Conservation (phyloP, 2,888 invertebrate genomes). For the Parnassius apollo region DNA sequence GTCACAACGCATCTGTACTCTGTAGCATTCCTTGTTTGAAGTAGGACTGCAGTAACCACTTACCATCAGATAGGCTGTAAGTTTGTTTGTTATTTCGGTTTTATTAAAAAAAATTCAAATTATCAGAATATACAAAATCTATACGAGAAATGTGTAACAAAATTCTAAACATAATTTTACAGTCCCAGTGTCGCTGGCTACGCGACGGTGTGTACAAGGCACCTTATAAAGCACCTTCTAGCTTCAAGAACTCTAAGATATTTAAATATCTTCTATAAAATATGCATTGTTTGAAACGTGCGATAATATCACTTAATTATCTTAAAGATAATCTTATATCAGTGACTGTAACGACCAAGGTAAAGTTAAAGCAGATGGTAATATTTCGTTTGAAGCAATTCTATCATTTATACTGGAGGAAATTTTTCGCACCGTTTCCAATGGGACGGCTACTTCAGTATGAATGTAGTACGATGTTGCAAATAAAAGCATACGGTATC, state of each 20-base stretch:
- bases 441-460: constrained; percentile 67
- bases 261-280: constrained; percentile 26
- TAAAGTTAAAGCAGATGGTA: constrained; percentile 37
- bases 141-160: not conserved
- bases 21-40: too few species aligned
- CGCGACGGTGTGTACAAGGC: constrained; percentile 27
- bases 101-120: not conserved
- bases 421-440: constrained; percentile 50
- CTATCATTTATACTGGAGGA: constrained; percentile 51
- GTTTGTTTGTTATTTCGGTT: too few species aligned
- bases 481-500: constrained; percentile 62
- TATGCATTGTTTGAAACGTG: constrained; percentile 23
- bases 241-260: constrained; percentile 5
- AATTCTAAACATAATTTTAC: constrained; percentile 25
- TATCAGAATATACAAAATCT: constrained; percentile 1
- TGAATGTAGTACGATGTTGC: constrained; percentile 62
- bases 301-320: constrained; percentile 36
- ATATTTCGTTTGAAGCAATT: constrained; percentile 54
- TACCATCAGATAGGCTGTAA: too few species aligned
- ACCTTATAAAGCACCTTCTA: constrained; percentile 9
- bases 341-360: constrained; percentile 32
- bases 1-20: too few species aligned
- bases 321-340: constrained; percentile 31
- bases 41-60: too few species aligned
- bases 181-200: constrained; percentile 30